phyloP scores from a whole-genome alignment of 37 sponge, comb jelly and placozoan species.

The Axinella damicornis region DNA sequence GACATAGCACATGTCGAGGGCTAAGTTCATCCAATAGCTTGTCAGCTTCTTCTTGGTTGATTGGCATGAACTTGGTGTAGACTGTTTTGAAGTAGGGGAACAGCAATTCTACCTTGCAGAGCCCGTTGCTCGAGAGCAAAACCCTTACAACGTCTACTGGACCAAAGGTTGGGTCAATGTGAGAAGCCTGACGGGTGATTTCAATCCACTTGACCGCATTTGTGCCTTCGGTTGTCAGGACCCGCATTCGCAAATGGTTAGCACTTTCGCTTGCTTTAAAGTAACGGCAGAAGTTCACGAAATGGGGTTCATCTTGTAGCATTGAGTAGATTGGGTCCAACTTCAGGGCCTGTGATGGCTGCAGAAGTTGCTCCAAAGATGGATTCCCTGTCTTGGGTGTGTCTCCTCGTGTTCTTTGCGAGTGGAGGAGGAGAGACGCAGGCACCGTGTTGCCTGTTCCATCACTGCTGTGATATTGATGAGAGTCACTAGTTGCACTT shows the following conservation, averaged over 20 bases:
- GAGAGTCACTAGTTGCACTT: no score
- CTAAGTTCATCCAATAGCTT: slow-evolving; percentile 22
- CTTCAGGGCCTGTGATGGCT: neutral
- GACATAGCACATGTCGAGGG: slow-evolving; percentile 21
- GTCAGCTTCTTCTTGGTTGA: neutral
- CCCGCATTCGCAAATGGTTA: neutral
- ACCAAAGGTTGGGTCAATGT: slow-evolving; percentile 31
- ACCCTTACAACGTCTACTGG: slow-evolving; percentile 26
- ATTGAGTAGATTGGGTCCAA: neutral
- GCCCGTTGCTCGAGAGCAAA: slow-evolving; percentile 31
- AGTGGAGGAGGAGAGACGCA: no score
- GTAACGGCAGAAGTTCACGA: neutral
- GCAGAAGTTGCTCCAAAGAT: slow-evolving; percentile 7
- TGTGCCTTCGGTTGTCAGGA: slow-evolving; percentile 15
- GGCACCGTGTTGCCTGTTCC: no score
- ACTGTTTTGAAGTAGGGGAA: slow-evolving; percentile 35
- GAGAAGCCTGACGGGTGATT: slow-evolving; percentile 11
- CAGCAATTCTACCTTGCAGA: slow-evolving; percentile 25
- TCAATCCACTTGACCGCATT: slow-evolving; percentile 16
- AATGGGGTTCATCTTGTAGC: neutral
- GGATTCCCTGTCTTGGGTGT: neutral
- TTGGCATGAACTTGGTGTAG: slow-evolving; percentile 16
- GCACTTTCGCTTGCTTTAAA: neutral
- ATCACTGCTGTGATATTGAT: no score
- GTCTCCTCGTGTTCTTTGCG: no score